Evolutionary conservation across 2,797 vertebrate species (phyloP).

Genomic region (Chaetodon trifasciatus): DNA sequence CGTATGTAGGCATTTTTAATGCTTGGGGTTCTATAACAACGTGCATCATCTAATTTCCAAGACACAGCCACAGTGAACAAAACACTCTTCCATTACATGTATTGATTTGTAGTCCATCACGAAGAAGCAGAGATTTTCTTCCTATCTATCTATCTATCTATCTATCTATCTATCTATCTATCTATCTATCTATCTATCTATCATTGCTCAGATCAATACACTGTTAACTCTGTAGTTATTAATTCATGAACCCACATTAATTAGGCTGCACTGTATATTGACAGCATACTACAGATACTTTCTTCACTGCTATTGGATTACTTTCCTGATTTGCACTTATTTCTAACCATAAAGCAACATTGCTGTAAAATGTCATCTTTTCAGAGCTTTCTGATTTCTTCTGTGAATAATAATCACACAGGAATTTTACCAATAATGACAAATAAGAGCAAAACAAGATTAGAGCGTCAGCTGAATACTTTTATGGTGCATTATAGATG

Average conservation of each 20-base stretch:
- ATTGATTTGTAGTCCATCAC: constrained; percentile 53
- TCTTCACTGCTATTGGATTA: not conserved
- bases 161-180: constrained; percentile 15
- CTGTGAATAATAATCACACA: not conserved
- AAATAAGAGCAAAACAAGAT: not conserved
- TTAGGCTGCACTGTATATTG: not conserved
- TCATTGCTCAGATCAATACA: not conserved
- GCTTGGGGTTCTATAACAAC: constrained; percentile 22
- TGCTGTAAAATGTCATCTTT: not conserved
- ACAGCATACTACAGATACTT: not conserved
- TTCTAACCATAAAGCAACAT: constrained; percentile 7
- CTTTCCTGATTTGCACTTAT: not conserved
- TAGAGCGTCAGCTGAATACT: not conserved
- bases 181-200: constrained; percentile 6
- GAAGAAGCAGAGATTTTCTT: constrained; percentile 1
- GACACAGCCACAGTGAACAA: constrained; percentile 28
- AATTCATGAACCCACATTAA: constrained; percentile 2
- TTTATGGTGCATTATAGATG: not conserved
- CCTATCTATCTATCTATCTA: constrained; percentile 8
- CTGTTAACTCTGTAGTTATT: constrained; percentile 9
- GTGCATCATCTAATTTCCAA: constrained; percentile 41
- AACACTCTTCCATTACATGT: constrained; percentile 28
- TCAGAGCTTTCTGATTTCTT: not conserved
- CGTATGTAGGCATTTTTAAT: constrained; percentile 32
- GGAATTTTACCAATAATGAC: too few relatives aligned